Conservation (phyloP, 2,888 invertebrate species). For the Platycnemis pennipes region DNA sequence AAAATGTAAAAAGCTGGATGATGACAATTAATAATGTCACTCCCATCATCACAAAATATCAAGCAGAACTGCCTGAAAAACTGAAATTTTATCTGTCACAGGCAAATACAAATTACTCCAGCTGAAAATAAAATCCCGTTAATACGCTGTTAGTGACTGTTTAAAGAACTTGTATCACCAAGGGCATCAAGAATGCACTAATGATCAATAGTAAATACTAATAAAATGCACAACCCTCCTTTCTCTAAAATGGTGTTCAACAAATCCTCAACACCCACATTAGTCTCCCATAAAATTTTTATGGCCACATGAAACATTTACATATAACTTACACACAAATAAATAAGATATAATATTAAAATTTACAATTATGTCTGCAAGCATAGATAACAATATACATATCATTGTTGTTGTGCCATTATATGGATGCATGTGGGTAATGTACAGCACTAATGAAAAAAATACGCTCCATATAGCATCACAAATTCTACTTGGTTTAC, state of each 20-base stretch:
- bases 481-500: not conserved
- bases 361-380: conserved; percentile 28
- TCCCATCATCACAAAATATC: not conserved
- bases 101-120: not conserved
- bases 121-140: not conserved
- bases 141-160: too few relatives aligned
- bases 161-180: not conserved
- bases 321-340: conserved; percentile 34
- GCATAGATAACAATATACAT: conserved; percentile 28
- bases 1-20: not conserved
- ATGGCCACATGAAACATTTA: conserved; percentile 11
- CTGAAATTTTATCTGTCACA: not conserved
- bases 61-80: not conserved
- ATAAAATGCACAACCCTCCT: not conserved
- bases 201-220: not conserved
- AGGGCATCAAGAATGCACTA: not conserved
- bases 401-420: not conserved
- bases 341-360: conserved; percentile 33
- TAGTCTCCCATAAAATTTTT: not conserved
- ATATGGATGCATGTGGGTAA: not conserved
- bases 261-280: not conserved
- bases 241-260: not conserved
- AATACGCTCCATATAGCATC: not conserved
- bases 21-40: not conserved
- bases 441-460: conserved; percentile 23